These are phyloP conservation scores for Megamerina dolium DNA, from an alignment of 2,888 invertebrate species.

Conservation along the genomic window DNA sequence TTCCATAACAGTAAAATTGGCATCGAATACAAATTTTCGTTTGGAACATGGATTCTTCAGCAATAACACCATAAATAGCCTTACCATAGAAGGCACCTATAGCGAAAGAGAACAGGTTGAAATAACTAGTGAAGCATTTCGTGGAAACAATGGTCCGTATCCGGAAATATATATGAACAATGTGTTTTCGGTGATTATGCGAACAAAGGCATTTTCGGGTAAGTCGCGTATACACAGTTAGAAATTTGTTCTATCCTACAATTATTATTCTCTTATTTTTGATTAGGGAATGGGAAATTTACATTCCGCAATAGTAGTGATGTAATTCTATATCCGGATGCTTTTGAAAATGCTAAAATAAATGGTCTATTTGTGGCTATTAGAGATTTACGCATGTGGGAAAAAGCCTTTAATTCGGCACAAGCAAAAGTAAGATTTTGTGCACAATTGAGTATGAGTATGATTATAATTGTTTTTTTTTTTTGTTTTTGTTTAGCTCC, in stretches of 20 bases:
- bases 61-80: constrained; percentile 37
- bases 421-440: constrained; percentile 34
- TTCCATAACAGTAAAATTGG: constrained; percentile 32
- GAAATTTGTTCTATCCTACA: not conserved
- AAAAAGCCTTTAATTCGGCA: constrained; percentile 40
- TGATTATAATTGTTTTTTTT: not conserved
- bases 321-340: constrained; percentile 33
- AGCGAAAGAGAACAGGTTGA: constrained; percentile 38
- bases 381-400: constrained; percentile 32
- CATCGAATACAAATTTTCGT: constrained; percentile 28
- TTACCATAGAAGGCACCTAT: constrained; percentile 35
- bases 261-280: not conserved
- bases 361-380: constrained; percentile 36
- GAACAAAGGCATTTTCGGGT: constrained; percentile 39
- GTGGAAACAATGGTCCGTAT: constrained; percentile 31
- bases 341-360: constrained; percentile 41
- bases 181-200: constrained; percentile 36
- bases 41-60: constrained; percentile 37
- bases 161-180: constrained; percentile 42
- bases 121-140: constrained; percentile 36
- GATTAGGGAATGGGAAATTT: constrained; percentile 36
- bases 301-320: constrained; percentile 34
- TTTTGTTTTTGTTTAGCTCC: constrained; percentile 27
- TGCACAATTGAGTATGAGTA: no score
- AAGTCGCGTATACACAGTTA: constrained; percentile 13